These are phyloP conservation scores for Apodemus sylvaticus DNA, from an alignment of 2,113 vertebrate genomes.

Conservation along the genomic window DNA sequence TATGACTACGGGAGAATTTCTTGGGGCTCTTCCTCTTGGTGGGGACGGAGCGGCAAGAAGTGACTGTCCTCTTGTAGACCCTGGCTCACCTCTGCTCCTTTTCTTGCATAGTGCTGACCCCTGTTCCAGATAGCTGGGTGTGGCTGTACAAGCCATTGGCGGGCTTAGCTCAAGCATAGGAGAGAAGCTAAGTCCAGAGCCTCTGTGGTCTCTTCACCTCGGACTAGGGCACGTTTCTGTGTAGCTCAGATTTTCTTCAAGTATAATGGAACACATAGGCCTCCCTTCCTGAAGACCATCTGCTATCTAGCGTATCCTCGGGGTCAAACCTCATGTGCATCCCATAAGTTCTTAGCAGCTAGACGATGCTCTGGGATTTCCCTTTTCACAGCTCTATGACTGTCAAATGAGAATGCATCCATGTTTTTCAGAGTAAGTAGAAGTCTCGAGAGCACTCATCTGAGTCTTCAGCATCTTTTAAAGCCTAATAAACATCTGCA, in stretches of 20 bases:
- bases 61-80: not conserved
- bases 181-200: conserved; percentile 57
- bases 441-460: not conserved
- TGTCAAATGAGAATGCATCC: not conserved
- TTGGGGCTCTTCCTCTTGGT: not conserved
- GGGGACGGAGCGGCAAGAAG: not conserved
- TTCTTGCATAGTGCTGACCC: conserved; percentile 25
- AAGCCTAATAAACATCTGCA: not conserved
- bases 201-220: conserved; percentile 21
- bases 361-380: not conserved
- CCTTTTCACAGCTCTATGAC: not conserved
- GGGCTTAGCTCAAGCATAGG: conserved; percentile 22
- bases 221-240: conserved; percentile 51
- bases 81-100: not conserved
- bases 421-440: not conserved
- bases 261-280: conserved; percentile 64
- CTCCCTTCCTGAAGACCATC: conserved; percentile 50
- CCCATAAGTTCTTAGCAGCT: not conserved
- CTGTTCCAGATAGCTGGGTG: conserved; percentile 34
- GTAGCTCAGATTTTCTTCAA: conserved; percentile 38
- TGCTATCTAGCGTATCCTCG: not conserved
- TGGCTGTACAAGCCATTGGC: not conserved
- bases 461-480: not conserved
- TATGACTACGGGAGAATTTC: not conserved
- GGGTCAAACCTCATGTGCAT: not conserved